Evolutionary conservation across 2,113 vertebrate genomes (phyloP), one percentile per base, ranked within the genome.

Genomic region (Anhinga rufa): DNA sequence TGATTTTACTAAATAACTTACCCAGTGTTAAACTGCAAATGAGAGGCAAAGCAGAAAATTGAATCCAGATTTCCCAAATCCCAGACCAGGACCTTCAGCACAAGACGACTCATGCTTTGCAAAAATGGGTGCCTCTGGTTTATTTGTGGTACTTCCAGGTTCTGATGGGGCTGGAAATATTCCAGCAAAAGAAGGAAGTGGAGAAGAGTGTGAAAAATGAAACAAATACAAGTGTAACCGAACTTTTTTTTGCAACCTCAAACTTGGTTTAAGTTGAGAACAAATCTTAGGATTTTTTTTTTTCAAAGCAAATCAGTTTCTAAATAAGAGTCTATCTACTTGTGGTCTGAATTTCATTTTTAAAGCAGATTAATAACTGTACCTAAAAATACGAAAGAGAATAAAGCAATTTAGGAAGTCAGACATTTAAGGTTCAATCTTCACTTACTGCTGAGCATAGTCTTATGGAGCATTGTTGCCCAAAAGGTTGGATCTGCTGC

Each of bases 161-260:
- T 86, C 60, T 78, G 51, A 51, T 46, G 61, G 71, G 48, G 16
- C n/a, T 95, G 49, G 46, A 96, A 86, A 48, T 76, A 89, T 57
- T 91, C 13, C 78, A 94, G 54, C 49, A 77, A 90, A 94, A 94
- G 31, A 90, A 82, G 61, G 77, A 95, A 91, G 78, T 88, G 36
- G 40, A 76, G 24, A 69, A 60, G 17, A 87, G 13, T 36, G 28
- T 82, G 71, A 80, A 94, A 92, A 92, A 49, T 82, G 17, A 80
- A 96, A 88, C 34, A 82, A 92, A 90, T 54, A 82, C 10, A 80
- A 75, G 14, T 0, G 1, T 88, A 80, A 90, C 44, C 20, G 58
- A 77, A 46, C 8, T 17, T 44, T 48, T 32, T 62, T 82, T 82
- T 31, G 7, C 57, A 82, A 71, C 7, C 28, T 86, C 54, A 74